Evolutionary conservation across 2,113 vertebrate species (phyloP), one percentile per base, ranked within the genome.

Genomic region (Heteronetta atricapilla): DNA sequence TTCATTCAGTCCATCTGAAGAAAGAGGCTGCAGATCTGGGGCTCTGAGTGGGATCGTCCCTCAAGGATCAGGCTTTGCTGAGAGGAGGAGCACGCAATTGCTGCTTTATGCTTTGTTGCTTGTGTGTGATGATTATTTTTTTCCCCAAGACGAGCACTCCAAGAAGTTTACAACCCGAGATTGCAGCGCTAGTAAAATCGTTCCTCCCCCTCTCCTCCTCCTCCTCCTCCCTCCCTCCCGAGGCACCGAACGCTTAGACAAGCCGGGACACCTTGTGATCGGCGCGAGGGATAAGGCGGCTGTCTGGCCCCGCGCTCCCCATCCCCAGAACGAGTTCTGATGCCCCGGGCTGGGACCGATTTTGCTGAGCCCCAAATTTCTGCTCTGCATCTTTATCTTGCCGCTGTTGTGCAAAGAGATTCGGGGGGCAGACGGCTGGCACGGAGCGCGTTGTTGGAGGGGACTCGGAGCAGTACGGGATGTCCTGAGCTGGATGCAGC

Each of bases 361-460:
- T 94, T 85, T 95, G 95, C 95, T 95, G 96, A 96, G 91, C 79
- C 18, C 62, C 79, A 18, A 79, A 80, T 62, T 94, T 85, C 78
- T 90, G 28, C 59, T 91, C 69, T 76, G 7, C 48, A 33, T 68
- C 69, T 90, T 25, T 3, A 0, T 56, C 66, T 92, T 79, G 70
- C 83, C 10, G 0, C 18, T 80, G 74, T 95, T 95, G 89, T 94
- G 96, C 87, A 95, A 95, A 95, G 50, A 55, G 19, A 58, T 79
- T 69, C n/a, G 6, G 68, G 95, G 84, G 56, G 46, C 10, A 40
- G 89, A 95, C 69, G 46, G 50, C 34, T 33, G 78, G n/a, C 66
- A 68, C 87, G 94, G 82, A 82, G 58, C 48, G 48, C 3, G 29
- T 62, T 21, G 36, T 58, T n/a, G 85, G 86, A 56, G 53, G 82